Evolutionary conservation across 2,888 invertebrate genomes (phyloP).

Genomic region (Rhagophthalmus giganteus): DNA sequence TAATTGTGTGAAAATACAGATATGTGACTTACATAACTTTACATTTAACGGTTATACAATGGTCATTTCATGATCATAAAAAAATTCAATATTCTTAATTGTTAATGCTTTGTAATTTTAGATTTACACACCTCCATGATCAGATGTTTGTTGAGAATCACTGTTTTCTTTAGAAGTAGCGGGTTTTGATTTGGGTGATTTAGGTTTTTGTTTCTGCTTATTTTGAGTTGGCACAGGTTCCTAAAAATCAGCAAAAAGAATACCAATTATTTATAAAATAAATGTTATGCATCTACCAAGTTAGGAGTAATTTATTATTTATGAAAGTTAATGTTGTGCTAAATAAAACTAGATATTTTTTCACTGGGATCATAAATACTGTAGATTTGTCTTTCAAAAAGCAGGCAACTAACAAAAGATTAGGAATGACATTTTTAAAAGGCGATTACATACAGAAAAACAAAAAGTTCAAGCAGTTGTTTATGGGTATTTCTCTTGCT

Average conservation of each 20-base stretch:
- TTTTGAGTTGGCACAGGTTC: slow-evolving; percentile 51
- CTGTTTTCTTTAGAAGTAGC: slow-evolving; percentile 36
- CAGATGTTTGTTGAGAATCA: slow-evolving; percentile 31
- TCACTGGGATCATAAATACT: too few species aligned
- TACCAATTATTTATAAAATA: too few species aligned
- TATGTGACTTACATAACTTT: slow-evolving; percentile 8
- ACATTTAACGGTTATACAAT: slow-evolving; percentile 3
- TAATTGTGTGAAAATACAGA: slow-evolving; percentile 10
- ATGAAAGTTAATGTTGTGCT: slow-evolving; percentile 2
- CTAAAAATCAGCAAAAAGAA: too few species aligned
- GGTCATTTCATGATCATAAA: slow-evolving; percentile 1
- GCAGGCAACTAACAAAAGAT: too few species aligned
- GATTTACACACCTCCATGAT: slow-evolving; percentile 31
- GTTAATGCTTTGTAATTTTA: slow-evolving; percentile 7
- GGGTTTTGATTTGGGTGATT: slow-evolving; percentile 42
- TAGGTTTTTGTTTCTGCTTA: slow-evolving; percentile 46
- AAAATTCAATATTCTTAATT: slow-evolving; percentile 11
- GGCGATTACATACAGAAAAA: too few species aligned
- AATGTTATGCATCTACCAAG: too few species aligned
- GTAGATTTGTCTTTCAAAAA: too few species aligned
- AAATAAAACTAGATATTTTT: too few species aligned
- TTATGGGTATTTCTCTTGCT: too few species aligned
- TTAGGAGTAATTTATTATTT: too few species aligned
- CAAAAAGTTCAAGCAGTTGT: too few species aligned
- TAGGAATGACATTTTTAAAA: too few species aligned